Conservation (phyloP, 1,140 invertebrate species). For the Oedothorax gibbosus region DNA sequence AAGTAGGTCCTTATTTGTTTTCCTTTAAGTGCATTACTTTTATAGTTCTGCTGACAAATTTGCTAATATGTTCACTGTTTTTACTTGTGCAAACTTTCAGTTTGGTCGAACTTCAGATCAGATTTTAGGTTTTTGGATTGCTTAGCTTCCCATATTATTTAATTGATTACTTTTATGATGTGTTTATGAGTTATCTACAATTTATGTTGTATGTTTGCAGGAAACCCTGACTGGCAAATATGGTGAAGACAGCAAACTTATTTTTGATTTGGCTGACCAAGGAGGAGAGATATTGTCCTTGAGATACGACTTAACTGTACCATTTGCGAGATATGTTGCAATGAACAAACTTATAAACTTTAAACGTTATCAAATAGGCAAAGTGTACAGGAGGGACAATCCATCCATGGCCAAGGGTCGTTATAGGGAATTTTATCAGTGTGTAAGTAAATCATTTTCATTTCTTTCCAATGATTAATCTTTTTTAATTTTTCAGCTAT, state of each 20-base stretch:
- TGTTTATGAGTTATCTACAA: background rate
- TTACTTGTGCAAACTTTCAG: background rate
- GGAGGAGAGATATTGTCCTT: slow-evolving; percentile 94
- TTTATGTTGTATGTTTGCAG: slow-evolving; percentile 71
- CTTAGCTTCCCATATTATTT: background rate
- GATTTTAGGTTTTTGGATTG: background rate
- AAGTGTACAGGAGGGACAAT: slow-evolving; percentile 98
- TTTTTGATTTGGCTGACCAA: slow-evolving; percentile 98
- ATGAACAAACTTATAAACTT: slow-evolving; percentile 97
- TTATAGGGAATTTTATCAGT: slow-evolving; percentile 99
- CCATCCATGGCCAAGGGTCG: slow-evolving; percentile 95
- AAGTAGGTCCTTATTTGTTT: no score
- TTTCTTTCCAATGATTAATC: background rate
- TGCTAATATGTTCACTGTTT: background rate
- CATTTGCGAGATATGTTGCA: slow-evolving; percentile 96
- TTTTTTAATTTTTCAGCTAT: background rate
- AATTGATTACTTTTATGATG: background rate
- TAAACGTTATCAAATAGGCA: slow-evolving; percentile 94
- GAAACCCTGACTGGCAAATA: slow-evolving; percentile 99
- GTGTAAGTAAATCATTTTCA: slow-evolving; percentile 79
- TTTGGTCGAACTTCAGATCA: background rate
- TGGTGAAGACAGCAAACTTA: slow-evolving; percentile 98
- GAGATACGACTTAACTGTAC: slow-evolving; percentile 92
- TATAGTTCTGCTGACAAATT: background rate
- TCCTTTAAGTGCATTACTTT: background rate